Base-by-base conservation (phyloP, 2,113 vertebrate genomes). In the Paraplagusia blochii region DNA sequence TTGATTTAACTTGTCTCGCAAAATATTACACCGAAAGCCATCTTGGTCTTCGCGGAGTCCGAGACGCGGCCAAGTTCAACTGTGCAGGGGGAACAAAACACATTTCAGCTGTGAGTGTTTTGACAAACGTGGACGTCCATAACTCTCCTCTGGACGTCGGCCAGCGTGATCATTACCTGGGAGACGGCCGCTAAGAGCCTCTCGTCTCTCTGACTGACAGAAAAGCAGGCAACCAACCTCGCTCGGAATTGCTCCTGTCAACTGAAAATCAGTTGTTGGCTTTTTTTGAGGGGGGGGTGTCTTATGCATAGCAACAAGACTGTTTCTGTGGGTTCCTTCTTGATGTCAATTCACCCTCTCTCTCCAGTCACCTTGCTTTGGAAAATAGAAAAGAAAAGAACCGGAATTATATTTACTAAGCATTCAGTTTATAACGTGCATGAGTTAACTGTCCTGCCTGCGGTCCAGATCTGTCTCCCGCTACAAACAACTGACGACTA, bases 161-260 rank as follows among this genome's bases (percentile, higher is more conserved):
- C 72, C 78, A 72, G 49, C 16, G 1, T 55, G 39, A 67, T 77
- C 34, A 77, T 53, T 67, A 72, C 62, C 49, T 55, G 57, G 55
- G 49, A 68, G 66, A 55, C 54, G 51, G 51, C 61, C 47, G 34
- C 6, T 11, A 38, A 65, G 45, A 43, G 60, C 42, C 59, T 59
- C 29, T 44, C 48, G 48, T 62, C 49, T 58, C 18, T 42, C 45
- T 72, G 69, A 76, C 9, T 54, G 80, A 74, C 60, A 53, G 39
- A 18, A 35, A 54, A 18, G 61, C 40, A 43, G 48, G 47, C 7
- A 22, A 66, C 60, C 19, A 44, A 45, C 62, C 22, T 1, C 48
- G 35, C 44, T 35, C 35, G 35, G 44, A 71, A 72, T 49, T 18
- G 22, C 44, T 57, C 35, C 46, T 55, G 14, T 69, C 54, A 13